Conservation (phyloP, 2,888 invertebrate genomes). For the Meganola albula region DNA sequence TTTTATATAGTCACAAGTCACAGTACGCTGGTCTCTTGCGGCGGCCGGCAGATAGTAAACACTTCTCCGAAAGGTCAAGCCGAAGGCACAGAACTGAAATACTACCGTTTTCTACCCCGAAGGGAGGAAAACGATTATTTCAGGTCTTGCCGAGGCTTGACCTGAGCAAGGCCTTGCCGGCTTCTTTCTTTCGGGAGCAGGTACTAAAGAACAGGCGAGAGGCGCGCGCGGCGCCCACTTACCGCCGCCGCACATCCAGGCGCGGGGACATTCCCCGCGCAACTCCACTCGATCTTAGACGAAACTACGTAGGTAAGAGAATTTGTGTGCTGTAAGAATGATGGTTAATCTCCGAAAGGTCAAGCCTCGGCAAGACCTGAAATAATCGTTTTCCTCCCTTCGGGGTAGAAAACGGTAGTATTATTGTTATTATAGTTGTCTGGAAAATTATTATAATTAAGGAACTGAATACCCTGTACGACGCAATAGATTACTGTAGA, state of each 20-base stretch:
- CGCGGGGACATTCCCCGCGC: too few species aligned
- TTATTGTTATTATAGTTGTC: too few species aligned
- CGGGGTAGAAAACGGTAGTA: too few species aligned
- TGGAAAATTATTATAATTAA: too few species aligned
- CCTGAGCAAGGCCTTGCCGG: constrained; percentile 11
- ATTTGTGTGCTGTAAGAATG: constrained; percentile 1
- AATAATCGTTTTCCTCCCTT: too few species aligned
- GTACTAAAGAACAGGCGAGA: too few species aligned
- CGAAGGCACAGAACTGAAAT: constrained; percentile 14
- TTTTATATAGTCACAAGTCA: constrained; percentile 3
- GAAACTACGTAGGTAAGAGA: not conserved
- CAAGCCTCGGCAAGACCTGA: too few species aligned
- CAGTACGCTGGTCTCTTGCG: constrained; percentile 7
- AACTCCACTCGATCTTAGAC: not conserved
- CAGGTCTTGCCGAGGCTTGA: constrained; percentile 18
- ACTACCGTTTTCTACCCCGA: constrained; percentile 17
- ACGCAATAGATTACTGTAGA: too few species aligned
- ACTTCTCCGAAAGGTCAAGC: constrained; percentile 16
- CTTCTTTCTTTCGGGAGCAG: constrained; percentile 9
- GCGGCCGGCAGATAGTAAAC: constrained; percentile 10
- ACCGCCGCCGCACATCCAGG: too few species aligned
- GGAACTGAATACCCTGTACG: too few species aligned
- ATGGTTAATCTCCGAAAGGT: constrained; percentile 8
- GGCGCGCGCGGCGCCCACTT: too few species aligned
- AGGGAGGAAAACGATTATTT: constrained; percentile 14